phyloP scores from a whole-genome alignment of 2,113 vertebrate genomes.

The Boulengeromyrus knoepffleri region DNA sequence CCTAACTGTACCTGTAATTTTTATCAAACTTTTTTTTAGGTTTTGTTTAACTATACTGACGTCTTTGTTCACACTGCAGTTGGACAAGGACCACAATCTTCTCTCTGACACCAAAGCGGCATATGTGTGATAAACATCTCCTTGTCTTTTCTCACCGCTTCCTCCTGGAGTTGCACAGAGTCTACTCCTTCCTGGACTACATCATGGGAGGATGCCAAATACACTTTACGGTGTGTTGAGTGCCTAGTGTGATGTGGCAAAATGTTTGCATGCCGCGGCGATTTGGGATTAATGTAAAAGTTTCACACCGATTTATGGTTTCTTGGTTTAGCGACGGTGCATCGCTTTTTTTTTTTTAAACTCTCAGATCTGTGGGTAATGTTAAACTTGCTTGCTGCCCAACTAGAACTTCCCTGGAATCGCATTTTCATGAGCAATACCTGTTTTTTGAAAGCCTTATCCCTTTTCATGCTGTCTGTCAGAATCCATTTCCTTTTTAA shows the following conservation, averaged over 20 bases:
- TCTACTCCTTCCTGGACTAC: conserved; percentile 92
- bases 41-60: neutral
- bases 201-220: conserved; percentile 97
- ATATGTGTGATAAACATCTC: neutral
- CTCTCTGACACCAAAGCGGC: conserved; percentile 2
- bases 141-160: neutral
- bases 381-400: neutral
- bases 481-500: neutral
- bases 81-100: neutral
- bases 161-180: conserved; percentile 76
- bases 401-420: neutral
- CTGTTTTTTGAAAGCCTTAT: neutral
- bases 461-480: neutral
- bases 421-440: neutral
- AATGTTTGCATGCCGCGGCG: neutral
- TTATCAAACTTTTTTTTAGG: neutral
- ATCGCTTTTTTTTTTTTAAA: neutral
- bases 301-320: neutral
- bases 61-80: neutral
- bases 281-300: conserved; percentile 7
- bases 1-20: conserved; percentile 6
- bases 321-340: neutral
- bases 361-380: neutral
- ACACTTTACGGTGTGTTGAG: conserved; percentile 83
- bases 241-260: neutral